Base-by-base conservation (phyloP, 2,797 vertebrate species). In the Hypotaenidia philippensis region DNA sequence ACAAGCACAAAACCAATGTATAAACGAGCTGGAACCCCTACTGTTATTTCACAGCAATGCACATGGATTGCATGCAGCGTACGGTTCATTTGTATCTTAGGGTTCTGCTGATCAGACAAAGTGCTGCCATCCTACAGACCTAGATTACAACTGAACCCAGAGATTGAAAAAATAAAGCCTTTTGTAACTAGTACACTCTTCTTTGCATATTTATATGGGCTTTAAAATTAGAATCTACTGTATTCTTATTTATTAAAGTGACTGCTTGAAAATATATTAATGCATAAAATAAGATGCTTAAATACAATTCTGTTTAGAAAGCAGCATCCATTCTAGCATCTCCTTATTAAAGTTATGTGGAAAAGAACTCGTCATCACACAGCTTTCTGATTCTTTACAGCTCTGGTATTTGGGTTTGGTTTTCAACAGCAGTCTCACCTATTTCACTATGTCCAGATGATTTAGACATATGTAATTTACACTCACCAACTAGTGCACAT, bases 171-270 rank as follows among this genome's bases (percentile, higher is more conserved):
- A 69, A 34, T 40, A 50, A 17, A 8, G 1, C 22, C 38, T 44
- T 87, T 41, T 87, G 49, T 89, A 79, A 9, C 38, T 47, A 87
- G 44, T 31, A 70, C 36, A 71, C 1, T 36, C 36, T 69, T 87
- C 38, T 89, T 83, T 27, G 25, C 53, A 68, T 74, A 80, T 13
- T 44, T 83, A n/a, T 1, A 69, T 8, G 44, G 53, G 26, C 52
- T 89, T 93, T 64, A 31, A 84, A 84, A 90, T 12, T 32, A 90
- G 10, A 38, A 86, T 5, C 13, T 79, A 65, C 5, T 76, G 20
- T 72, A 63, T 50, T 69, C 84, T 90, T 89, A 70, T 49, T 93
- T 90, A 70, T 77, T 80, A 72, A 84, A 89, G 74, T 14, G 21
- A 52, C 50, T 77, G 38, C 23, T 55, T 59, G 44, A 90, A 90